Evolutionary conservation across 2,888 invertebrate genomes (phyloP).

Genomic region (Colletes collaris): DNA sequence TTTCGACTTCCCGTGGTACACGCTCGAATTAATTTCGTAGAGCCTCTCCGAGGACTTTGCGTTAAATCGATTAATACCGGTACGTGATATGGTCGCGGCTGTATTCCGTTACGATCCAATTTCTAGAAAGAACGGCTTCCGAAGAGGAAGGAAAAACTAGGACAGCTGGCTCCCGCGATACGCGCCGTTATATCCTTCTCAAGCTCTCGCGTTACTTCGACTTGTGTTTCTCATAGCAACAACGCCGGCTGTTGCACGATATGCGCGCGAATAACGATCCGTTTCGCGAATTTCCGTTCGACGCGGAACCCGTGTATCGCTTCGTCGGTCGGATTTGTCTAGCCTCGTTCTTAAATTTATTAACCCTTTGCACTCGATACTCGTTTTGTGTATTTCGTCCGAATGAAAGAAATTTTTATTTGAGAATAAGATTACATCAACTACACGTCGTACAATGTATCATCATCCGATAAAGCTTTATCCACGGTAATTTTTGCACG

Average conservation of each 20-base stretch:
- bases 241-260: slow-evolving; percentile 8
- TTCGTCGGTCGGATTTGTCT: neutral
- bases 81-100: neutral
- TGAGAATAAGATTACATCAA: no score
- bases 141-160: slow-evolving; percentile 35
- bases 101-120: slow-evolving; percentile 20
- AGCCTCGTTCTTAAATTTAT: neutral
- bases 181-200: slow-evolving; percentile 40
- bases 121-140: slow-evolving; percentile 28
- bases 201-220: slow-evolving; percentile 61
- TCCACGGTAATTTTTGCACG: no score
- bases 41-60: neutral
- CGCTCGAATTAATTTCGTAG: no score
- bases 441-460: no score
- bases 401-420: no score
- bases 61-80: no score
- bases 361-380: slow-evolving; percentile 13
- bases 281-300: neutral
- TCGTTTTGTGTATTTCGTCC: neutral
- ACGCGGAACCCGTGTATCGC: neutral
- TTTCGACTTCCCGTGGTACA: no score
- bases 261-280: neutral
- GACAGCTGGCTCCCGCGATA: slow-evolving; percentile 18
- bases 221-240: slow-evolving; percentile 66
- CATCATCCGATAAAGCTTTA: no score